Evolutionary conservation across 2,888 invertebrate species (phyloP).

Genomic region (Acronicta alni): DNA sequence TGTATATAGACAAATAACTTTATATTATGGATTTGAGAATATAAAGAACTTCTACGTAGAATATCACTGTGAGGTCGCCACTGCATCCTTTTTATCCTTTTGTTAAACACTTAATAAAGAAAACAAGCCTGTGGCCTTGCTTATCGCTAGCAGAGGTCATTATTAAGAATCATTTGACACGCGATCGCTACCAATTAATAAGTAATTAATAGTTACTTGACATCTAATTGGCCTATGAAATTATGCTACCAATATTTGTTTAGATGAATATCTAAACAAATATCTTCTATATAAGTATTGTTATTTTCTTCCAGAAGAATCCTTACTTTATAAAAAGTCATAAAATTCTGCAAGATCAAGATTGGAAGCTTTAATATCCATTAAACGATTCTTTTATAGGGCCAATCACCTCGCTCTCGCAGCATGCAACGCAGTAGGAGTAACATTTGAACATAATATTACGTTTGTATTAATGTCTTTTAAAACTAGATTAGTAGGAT

Average conservation of each 20-base stretch:
- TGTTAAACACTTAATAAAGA: slow-evolving; percentile 35
- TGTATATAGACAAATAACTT: background rate
- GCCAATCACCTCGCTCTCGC: slow-evolving; percentile 38
- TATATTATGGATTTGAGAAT: background rate
- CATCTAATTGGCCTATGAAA: slow-evolving; percentile 41
- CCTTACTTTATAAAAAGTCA: slow-evolving; percentile 20
- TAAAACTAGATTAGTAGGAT: background rate
- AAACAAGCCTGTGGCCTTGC: slow-evolving; percentile 47
- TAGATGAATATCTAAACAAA: slow-evolving; percentile 12
- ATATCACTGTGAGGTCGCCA: slow-evolving; percentile 8
- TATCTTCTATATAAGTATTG: too few relatives aligned
- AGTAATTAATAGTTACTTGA: slow-evolving; percentile 38
- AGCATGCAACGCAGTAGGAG: slow-evolving; percentile 9
- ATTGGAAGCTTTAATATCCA: slow-evolving; percentile 47
- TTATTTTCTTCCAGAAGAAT: background rate
- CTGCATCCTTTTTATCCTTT: slow-evolving; percentile 32
- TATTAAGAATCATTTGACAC: slow-evolving; percentile 55
- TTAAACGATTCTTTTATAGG: slow-evolving; percentile 51
- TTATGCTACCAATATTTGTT: slow-evolving; percentile 13
- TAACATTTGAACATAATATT: slow-evolving; percentile 3
- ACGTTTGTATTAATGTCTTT: background rate
- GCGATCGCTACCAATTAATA: slow-evolving; percentile 51
- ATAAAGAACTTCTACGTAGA: slow-evolving; percentile 16
- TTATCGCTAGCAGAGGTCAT: slow-evolving; percentile 55
- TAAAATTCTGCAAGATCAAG: slow-evolving; percentile 40